These are phyloP conservation scores for Drosophila navojoa DNA, from an alignment of 1,140 invertebrate species.

Conservation along the genomic window DNA sequence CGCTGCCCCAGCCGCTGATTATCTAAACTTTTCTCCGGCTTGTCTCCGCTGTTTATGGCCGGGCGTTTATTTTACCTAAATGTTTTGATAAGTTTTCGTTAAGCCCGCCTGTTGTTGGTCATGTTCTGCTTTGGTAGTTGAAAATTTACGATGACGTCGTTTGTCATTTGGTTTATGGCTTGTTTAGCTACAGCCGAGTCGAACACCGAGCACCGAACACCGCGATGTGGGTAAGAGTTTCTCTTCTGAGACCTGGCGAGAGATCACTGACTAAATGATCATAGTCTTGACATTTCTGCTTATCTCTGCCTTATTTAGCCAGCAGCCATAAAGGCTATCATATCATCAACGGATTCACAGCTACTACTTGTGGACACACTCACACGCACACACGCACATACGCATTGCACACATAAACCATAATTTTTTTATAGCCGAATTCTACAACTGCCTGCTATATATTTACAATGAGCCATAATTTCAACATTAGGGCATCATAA, in stretches of 20 bases:
- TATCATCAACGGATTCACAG: slow-evolving; percentile 27
- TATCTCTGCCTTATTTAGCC: slow-evolving; percentile 1
- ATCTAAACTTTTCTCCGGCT: slow-evolving; percentile 68
- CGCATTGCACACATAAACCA: slow-evolving; percentile 47
- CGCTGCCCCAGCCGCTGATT: slow-evolving; percentile 57
- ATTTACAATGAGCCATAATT: slow-evolving; percentile 68
- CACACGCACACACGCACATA: slow-evolving; percentile 3
- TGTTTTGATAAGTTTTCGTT: slow-evolving; percentile 75
- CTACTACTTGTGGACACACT: slow-evolving; percentile 32
- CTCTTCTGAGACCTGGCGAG: not conserved
- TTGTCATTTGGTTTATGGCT: slow-evolving; percentile 81
- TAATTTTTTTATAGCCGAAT: slow-evolving; percentile 66
- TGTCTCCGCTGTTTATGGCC: slow-evolving; percentile 62
- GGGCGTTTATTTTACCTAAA: slow-evolving; percentile 79
- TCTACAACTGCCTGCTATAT: slow-evolving; percentile 14
- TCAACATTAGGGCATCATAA: slow-evolving; percentile 74
- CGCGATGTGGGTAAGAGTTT: not conserved
- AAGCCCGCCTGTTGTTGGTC: slow-evolving; percentile 35
- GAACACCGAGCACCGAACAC: not conserved
- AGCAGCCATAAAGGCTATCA: not conserved
- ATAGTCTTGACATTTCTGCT: not conserved
- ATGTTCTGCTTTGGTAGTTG: slow-evolving; percentile 51
- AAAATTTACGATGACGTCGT: slow-evolving; percentile 72
- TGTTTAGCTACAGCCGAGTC: slow-evolving; percentile 51
- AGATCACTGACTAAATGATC: slow-evolving; percentile 1